These are phyloP conservation scores for Alsophila aescularia DNA, from an alignment of 2,888 invertebrate genomes.

Conservation along the genomic window DNA sequence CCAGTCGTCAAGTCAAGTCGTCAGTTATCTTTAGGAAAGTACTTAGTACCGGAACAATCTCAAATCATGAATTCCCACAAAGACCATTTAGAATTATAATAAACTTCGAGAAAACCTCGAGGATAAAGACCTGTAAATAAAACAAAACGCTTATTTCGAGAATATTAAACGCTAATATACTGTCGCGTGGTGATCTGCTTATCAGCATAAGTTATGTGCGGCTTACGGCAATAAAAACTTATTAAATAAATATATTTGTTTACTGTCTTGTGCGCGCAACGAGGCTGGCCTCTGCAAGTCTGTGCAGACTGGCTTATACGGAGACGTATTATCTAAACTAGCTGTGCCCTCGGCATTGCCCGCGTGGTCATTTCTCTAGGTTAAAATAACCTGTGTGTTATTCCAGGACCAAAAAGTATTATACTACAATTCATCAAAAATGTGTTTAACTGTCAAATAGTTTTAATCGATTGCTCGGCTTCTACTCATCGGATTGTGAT, in stretches of 20 bases:
- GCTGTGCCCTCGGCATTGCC: no score
- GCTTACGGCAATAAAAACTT: constrained; percentile 80
- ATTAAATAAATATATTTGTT: constrained; percentile 82
- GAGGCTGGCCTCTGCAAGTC: constrained; percentile 35
- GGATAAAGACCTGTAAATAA: constrained; percentile 44
- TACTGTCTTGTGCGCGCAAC: constrained; percentile 56
- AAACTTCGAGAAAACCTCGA: neutral
- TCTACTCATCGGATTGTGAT: no score
- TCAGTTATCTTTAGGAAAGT: no score
- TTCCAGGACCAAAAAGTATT: no score
- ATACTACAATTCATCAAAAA: no score
- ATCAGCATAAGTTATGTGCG: constrained; percentile 78
- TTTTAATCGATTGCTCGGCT: no score
- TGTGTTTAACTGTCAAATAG: no score
- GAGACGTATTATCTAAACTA: neutral
- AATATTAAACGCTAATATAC: constrained; percentile 60
- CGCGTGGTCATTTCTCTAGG: no score
- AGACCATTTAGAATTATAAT: neutral
- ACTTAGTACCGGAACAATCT: no score
- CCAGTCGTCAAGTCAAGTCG: no score
- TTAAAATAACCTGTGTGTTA: no score
- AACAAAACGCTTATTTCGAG: constrained; percentile 49
- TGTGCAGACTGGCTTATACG: constrained; percentile 42
- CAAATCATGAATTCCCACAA: no score
- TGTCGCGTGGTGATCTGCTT: constrained; percentile 70